These are phyloP conservation scores for Cathartes aura DNA, from an alignment of 2,113 vertebrate genomes.

Conservation along the genomic window DNA sequence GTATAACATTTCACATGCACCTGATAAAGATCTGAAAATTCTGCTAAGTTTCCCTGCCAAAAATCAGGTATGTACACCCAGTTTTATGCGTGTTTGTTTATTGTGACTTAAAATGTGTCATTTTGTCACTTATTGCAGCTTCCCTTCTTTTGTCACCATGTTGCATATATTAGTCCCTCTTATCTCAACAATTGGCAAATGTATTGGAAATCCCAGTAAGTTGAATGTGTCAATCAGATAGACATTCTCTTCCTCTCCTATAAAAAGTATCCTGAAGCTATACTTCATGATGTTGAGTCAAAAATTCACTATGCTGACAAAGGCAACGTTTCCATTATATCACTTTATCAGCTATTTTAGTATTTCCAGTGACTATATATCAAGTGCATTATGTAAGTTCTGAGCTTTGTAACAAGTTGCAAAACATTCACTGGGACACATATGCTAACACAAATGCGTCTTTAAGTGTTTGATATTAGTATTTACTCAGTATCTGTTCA, in stretches of 20 bases:
- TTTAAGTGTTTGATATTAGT: background rate
- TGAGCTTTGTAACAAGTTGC: conserved; percentile 2
- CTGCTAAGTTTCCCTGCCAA: conserved; percentile 16
- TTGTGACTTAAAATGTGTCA: background rate
- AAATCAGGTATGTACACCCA: conserved; percentile 58
- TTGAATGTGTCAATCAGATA: background rate
- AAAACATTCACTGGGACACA: background rate
- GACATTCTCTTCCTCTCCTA: background rate
- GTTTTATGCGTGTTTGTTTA: background rate
- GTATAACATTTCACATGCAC: conserved; percentile 54
- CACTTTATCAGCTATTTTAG: background rate
- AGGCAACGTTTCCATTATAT: background rate
- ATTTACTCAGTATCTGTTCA: conserved; percentile 20
- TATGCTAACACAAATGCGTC: background rate
- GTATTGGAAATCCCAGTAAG: background rate
- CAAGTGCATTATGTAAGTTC: background rate
- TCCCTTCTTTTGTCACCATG: background rate
- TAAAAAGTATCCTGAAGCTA: background rate
- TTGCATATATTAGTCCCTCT: background rate
- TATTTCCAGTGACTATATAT: background rate
- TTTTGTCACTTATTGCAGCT: background rate
- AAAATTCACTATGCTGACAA: background rate
- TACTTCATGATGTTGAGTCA: background rate
- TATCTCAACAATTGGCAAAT: background rate
- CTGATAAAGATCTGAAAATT: conserved; percentile 64